phyloP scores from a whole-genome alignment of 2,797 vertebrate genomes.

The Silurus aristotelis region DNA sequence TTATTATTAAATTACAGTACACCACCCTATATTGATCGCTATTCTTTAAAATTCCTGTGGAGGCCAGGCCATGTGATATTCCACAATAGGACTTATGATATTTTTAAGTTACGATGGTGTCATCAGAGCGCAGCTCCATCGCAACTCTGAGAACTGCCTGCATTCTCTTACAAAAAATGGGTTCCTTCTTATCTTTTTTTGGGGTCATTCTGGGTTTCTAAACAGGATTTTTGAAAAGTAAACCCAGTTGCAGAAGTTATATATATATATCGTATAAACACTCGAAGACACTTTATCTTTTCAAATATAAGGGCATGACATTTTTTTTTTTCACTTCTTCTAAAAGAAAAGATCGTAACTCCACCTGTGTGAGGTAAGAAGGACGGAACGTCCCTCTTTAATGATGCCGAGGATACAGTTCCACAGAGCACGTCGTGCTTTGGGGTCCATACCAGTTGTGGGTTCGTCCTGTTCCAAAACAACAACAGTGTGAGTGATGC shows the following conservation, averaged over 20 bases:
- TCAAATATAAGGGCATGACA: not conserved
- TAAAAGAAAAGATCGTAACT: not conserved
- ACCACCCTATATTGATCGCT: no score
- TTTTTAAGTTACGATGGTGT: no score
- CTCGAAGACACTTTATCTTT: not conserved
- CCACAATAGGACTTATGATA: no score
- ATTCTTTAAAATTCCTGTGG: no score
- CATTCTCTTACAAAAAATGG: not conserved
- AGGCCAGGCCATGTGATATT: no score
- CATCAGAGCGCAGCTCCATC: no score
- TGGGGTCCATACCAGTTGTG: constrained; percentile 98
- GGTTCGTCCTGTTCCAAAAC: constrained; percentile 86
- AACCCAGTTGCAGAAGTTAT: not conserved
- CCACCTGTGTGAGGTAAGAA: constrained; percentile 97
- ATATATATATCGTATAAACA: not conserved
- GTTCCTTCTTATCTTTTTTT: not conserved
- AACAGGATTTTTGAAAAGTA: not conserved
- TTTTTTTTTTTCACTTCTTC: not conserved
- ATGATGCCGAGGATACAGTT: constrained; percentile 93
- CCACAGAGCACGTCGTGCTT: constrained; percentile 93
- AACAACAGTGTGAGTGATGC: not conserved
- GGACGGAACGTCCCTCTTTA: constrained; percentile 94
- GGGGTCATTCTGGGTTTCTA: not conserved
- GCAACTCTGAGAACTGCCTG: no score
- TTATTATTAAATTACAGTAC: no score